Percentiles rank a stretch among this genome's conserved stretches.
phyloP scores from a whole-genome alignment of 2,888 invertebrate species.

The Prenolepis imparis region DNA sequence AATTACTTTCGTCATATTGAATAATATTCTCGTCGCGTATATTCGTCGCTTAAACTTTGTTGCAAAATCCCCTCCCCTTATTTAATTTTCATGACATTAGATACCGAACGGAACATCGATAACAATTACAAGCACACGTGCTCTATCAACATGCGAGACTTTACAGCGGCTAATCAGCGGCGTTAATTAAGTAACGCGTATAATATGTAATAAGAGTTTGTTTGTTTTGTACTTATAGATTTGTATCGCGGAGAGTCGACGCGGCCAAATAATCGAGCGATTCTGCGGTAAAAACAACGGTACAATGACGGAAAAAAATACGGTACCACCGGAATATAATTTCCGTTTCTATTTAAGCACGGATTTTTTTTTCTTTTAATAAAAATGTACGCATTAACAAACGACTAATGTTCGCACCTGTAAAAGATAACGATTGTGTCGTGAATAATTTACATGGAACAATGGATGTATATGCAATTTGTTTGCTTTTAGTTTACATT shows the following conservation, averaged over 20 bases:
- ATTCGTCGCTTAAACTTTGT: background rate
- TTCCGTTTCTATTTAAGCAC: background rate
- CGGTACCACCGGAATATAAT: background rate
- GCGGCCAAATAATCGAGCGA: background rate
- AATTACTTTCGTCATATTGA: constrained; percentile 18
- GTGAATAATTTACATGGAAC: constrained; percentile 31
- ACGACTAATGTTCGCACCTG: background rate
- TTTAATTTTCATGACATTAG: constrained; percentile 5
- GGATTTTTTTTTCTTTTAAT: background rate
- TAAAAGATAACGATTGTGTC: constrained; percentile 16
- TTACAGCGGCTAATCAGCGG: constrained; percentile 17
- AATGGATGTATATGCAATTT: background rate
- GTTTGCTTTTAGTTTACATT: background rate
- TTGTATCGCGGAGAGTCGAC: constrained; percentile 12
- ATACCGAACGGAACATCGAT: background rate
- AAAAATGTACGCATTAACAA: background rate
- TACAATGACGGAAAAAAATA: background rate
- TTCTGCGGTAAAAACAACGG: constrained; percentile 6
- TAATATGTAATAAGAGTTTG: constrained; percentile 6
- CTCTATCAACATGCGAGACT: constrained; percentile 17
- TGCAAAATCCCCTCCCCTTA: background rate
- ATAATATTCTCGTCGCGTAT: background rate
- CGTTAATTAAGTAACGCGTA: constrained; percentile 28
- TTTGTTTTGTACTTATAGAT: background rate
- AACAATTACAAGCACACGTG: constrained; percentile 19